Evolutionary conservation across 2,797 vertebrate genomes (phyloP).

Genomic region (Gorsachius magnificus): DNA sequence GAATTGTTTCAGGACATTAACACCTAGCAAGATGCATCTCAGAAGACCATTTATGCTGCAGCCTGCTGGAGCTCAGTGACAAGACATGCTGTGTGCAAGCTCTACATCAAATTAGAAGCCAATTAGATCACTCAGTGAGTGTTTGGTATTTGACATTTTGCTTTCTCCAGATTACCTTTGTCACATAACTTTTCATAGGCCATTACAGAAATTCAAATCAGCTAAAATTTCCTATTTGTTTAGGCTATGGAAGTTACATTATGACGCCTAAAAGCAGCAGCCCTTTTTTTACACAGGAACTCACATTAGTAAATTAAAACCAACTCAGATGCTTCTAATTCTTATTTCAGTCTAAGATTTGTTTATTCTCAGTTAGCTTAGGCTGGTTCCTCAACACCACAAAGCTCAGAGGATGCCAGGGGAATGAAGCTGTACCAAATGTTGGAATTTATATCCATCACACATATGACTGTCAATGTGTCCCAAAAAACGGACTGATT

Average conservation of each 20-base stretch:
- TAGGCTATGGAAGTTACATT: neutral
- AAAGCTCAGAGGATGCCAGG: neutral
- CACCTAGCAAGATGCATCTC: neutral
- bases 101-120: slow-evolving; percentile 1
- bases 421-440: neutral
- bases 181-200: slow-evolving; percentile 11
- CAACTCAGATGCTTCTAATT: neutral
- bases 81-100: neutral
- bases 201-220: neutral
- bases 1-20: neutral
- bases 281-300: neutral
- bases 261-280: neutral
- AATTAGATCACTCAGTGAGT: neutral
- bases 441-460: neutral
- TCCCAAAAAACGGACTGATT: neutral
- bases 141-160: slow-evolving; percentile 16
- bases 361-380: neutral
- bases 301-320: neutral
- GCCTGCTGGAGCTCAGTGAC: neutral
- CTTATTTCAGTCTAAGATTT: neutral
- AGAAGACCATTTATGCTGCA: slow-evolving; percentile 8
- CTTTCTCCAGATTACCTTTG: slow-evolving; percentile 9
- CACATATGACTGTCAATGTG: neutral
- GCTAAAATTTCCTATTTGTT: slow-evolving; percentile 15
- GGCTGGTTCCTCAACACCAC: neutral